Percentiles rank a stretch among this genome's conserved stretches.
phyloP scores from a whole-genome alignment of 1,140 invertebrate species.

The Zaprionus capensis region DNA sequence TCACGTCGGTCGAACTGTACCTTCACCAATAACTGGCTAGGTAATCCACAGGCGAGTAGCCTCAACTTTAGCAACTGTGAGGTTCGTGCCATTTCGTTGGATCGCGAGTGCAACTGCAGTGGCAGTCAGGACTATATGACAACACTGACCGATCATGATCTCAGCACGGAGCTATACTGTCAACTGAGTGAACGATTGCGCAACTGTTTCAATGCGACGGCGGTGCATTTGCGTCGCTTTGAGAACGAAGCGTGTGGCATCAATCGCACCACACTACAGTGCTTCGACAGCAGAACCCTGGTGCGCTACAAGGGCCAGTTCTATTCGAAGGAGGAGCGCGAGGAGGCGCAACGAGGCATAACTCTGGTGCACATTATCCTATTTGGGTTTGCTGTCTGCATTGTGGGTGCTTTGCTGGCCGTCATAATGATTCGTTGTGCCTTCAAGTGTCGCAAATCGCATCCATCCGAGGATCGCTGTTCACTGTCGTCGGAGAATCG shows the following conservation, averaged over 20 bases:
- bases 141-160: constrained; percentile 55
- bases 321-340: constrained; percentile 46
- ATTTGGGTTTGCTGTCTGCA: neutral
- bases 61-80: constrained; percentile 70
- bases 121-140: constrained; percentile 40
- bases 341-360: neutral
- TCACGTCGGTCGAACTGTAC: constrained; percentile 49
- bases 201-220: constrained; percentile 67
- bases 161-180: constrained; percentile 73
- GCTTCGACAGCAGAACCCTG: constrained; percentile 41
- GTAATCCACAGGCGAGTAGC: constrained; percentile 47
- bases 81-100: constrained; percentile 52
- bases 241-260: constrained; percentile 68
- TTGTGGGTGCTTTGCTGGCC: neutral
- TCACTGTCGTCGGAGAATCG: neutral
- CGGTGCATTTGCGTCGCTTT: constrained; percentile 56
- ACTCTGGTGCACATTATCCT: neutral
- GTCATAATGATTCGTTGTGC: neutral
- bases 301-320: constrained; percentile 44
- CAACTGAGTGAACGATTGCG: constrained; percentile 30
- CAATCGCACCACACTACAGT: constrained; percentile 47
- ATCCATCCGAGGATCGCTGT: neutral
- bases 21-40: constrained; percentile 70
- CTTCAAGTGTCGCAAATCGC: neutral
- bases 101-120: constrained; percentile 60